Evolutionary conservation across 2,797 vertebrate species (phyloP), one percentile per base, ranked within the genome.

Genomic region (Diglossa cyanea): DNA sequence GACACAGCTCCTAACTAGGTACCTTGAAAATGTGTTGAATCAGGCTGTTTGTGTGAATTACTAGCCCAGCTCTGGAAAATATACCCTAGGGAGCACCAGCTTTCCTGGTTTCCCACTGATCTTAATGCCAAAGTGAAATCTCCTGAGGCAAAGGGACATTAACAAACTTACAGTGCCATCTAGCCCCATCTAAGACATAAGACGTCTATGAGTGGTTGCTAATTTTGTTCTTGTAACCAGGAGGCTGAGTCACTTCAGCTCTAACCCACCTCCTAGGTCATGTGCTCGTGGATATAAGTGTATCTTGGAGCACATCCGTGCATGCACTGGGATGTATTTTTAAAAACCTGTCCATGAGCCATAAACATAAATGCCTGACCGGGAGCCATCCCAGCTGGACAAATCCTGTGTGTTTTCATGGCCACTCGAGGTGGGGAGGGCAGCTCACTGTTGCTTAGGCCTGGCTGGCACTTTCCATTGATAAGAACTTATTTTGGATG

Each of bases 101-200:
- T 95, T 96, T 90, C 82, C 80, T 83, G 84, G 51, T 91, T 95
- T 95, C 89, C 70, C 87, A 81, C 82, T 60, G 76, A 60, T 81
- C 30, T 2, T 47, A 62, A 55, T 39, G 73, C 87, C 70, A 58
- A 68, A 88, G 51, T 10, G 58, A 90, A 96, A 65, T 66, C 94
- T 94, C 68, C 72, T 15, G 92, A 88, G 86, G 86, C 48, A 54
- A 86, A 92, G 78, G 68, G 77, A 58, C 87, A 96, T 97, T 95
- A 87, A 93, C 93, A 93, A 97, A 95, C 82, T 97, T 90, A 96
- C 73, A 97, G 95, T 97, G 96, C 95, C 96, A 97, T 91, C 96
- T 97, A 97, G 96, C 95, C 94, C 95, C 23, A 9, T 88, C 62
- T 74, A 53, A 91, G 91, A 93, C 87, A 91, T 60, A 94, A 91